Conservation (phyloP, 2,113 vertebrate genomes). For the Platysternon megacephalum region DNA sequence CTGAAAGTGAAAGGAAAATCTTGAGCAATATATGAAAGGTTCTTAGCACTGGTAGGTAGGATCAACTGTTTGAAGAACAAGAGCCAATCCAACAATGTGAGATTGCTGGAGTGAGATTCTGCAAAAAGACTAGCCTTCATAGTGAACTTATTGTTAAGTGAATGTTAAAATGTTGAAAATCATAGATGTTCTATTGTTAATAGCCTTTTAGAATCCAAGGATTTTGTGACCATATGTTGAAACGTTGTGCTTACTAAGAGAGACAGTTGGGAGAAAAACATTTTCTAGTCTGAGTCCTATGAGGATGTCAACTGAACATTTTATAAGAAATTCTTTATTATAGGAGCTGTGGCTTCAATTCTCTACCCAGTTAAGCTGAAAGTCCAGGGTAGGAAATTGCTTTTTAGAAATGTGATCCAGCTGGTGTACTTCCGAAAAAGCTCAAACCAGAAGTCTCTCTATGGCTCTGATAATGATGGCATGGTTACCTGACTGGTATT, state of each 20-base stretch:
- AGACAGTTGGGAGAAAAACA: background rate
- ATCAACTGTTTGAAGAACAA: background rate
- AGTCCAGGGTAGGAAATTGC: background rate
- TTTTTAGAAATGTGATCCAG: background rate
- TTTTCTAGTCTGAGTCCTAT: background rate
- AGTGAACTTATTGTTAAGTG: constrained; percentile 3
- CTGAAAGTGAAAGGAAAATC: constrained; percentile 3
- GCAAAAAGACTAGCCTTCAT: constrained; percentile 25
- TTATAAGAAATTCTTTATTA: background rate
- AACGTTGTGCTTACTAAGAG: background rate
- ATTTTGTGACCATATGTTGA: background rate
- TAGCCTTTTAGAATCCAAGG: background rate
- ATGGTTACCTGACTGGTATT: background rate
- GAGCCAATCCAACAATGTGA: background rate
- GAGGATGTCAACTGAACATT: background rate
- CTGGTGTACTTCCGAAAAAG: background rate
- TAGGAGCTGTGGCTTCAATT: background rate
- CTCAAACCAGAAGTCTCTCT: background rate
- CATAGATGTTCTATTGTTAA: constrained; percentile 18
- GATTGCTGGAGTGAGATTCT: constrained; percentile 3
- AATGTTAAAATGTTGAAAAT: constrained; percentile 36
- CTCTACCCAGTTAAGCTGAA: background rate
- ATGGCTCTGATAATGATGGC: accelerated
- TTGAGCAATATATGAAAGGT: background rate
- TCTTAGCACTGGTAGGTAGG: background rate